A percentile compares a stretch with the other conserved stretches of the same genome.
These are phyloP conservation scores for Lepus townsendii DNA, from an alignment of 2,797 vertebrate genomes.

Conservation along the genomic window DNA sequence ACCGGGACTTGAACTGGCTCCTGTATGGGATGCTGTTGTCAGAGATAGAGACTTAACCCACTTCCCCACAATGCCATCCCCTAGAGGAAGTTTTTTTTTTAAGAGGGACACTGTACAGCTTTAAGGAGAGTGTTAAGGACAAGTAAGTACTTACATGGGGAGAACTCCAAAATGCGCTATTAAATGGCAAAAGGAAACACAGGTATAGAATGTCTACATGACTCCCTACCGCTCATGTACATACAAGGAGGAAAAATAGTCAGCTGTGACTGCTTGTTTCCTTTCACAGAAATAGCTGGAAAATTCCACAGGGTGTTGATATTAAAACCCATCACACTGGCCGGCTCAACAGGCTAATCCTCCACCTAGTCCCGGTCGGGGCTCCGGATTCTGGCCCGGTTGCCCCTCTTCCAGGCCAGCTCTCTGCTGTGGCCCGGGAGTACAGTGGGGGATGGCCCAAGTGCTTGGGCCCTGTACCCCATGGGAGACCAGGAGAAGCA, in stretches of 20 bases:
- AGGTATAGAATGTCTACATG: not conserved
- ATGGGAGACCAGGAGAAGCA: no score
- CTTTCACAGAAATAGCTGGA: conserved; percentile 1
- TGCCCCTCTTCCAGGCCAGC: no score
- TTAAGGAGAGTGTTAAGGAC: not conserved
- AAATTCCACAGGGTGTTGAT: not conserved
- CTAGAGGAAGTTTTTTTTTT: not conserved
- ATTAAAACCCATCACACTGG: not conserved
- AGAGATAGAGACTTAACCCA: no score
- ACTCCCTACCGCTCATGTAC: not conserved
- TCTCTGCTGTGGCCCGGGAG: no score
- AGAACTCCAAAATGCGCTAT: not conserved
- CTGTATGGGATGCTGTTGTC: no score
- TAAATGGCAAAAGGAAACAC: not conserved
- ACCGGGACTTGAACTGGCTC: no score
- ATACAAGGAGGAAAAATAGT: not conserved
- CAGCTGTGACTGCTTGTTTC: not conserved
- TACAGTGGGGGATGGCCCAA: no score
- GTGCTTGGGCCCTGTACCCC: no score
- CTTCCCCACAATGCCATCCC: no score
- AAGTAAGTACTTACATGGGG: not conserved
- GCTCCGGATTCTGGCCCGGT: no score
- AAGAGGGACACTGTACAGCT: not conserved
- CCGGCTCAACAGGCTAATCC: no score
- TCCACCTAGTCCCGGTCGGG: no score